Base-by-base conservation (phyloP, 2,113 vertebrate genomes). In the Silurus asotus region DNA sequence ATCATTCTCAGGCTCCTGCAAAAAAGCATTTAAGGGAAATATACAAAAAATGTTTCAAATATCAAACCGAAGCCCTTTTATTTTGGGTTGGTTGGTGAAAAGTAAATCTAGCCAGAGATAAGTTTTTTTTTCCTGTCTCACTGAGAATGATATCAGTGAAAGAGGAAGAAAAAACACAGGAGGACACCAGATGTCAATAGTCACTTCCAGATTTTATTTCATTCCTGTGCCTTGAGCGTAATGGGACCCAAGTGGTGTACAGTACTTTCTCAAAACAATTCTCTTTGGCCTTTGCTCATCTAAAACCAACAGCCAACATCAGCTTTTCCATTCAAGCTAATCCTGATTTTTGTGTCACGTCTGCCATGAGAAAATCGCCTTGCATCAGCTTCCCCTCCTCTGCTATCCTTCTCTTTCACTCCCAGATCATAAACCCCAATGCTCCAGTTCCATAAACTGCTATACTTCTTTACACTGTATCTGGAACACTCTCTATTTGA, bases 171-270 rank as follows among this genome's bases (percentile, higher is more conserved):
- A 62, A 62, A 58, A 49, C 25, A 64, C 13, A 55, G 64, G 74
- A 64, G 81, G 76, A 67, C 81, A 86, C n/a, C 48, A 83, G 83
- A 81, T 64, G 77, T 75, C 87, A 82, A 56, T 45, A 74, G 55
- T 79, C 10, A 19, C 23, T 48, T 72, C 9, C 17, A 48, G 37
- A 48, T 61, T 84, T 80, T 86, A 64, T 17, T 81, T 88, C n/a
- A 37, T 61, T 77, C 45, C 86, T 87, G 89, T 93, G 94, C 93
- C 93, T 95, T 93, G 89, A 93, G 90, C 90, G 37, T 90, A 91
- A 89, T 83, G 87, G 91, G 92, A 91, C 92, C 93, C 89, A 74
- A 89, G 87, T 88, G 67, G 89, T 91, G 9, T 92, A 78, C 89
- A 85, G 45, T 80, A 82, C n/a, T 84, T 61, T 88, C 72, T 53